Conservation (phyloP, 2,888 invertebrate genomes). For the Cephus runcator region DNA sequence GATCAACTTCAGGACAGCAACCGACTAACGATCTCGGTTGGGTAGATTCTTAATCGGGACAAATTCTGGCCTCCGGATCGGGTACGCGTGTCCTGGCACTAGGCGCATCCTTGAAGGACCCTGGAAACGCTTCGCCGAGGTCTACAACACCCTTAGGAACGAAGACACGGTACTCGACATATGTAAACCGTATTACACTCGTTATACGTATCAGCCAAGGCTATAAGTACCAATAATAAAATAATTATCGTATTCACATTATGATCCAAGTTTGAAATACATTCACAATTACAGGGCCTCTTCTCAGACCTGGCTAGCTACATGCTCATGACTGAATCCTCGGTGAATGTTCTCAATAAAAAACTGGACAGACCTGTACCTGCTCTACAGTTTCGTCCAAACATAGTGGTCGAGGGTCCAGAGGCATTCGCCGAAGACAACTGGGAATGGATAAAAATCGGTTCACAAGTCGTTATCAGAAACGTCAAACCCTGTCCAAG, state of each 20-base stretch:
- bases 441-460: constrained; percentile 72
- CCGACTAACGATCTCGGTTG: neutral
- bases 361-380: constrained; percentile 63
- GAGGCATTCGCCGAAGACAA: constrained; percentile 68
- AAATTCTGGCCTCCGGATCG: constrained; percentile 46
- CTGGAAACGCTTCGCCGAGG: constrained; percentile 42
- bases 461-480: constrained; percentile 65
- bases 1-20: neutral
- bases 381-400: constrained; percentile 69
- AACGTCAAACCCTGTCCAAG: constrained; percentile 70
- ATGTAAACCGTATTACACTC: neutral
- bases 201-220: neutral
- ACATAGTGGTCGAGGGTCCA: constrained; percentile 68
- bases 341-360: constrained; percentile 68
- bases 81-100: constrained; percentile 28
- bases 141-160: constrained; percentile 46
- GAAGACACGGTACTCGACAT: constrained; percentile 46
- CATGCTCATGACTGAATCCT: constrained; percentile 68
- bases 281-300: constrained; percentile 58
- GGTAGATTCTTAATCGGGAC: constrained; percentile 49
- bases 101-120: constrained; percentile 34
- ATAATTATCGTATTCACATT: neutral
- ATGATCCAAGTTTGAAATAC: neutral
- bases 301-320: constrained; percentile 69
- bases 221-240: neutral